Conservation (phyloP, 35 echinoderm and acorn worm species). For the Chiridota heheva region DNA sequence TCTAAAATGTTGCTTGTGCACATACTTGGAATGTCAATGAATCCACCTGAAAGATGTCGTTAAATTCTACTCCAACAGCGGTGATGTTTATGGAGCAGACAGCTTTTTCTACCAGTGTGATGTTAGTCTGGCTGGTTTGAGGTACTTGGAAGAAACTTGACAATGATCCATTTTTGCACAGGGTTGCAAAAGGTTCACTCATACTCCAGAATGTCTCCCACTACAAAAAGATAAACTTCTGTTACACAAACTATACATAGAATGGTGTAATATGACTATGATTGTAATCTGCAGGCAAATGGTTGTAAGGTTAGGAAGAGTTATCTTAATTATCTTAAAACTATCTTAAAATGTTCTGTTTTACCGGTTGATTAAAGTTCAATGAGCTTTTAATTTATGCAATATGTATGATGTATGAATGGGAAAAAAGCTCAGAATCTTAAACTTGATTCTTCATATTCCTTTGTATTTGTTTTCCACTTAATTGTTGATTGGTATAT, state of each 20-base stretch:
- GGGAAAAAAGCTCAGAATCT: too few relatives aligned
- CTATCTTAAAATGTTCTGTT: too few relatives aligned
- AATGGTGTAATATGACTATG: not conserved
- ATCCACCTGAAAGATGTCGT: not conserved
- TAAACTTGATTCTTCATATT: too few relatives aligned
- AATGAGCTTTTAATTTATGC: too few relatives aligned
- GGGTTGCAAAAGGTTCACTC: slow-evolving; percentile 16
- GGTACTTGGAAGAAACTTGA: slow-evolving; percentile 6
- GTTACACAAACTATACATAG: not conserved
- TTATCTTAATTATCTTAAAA: too few relatives aligned
- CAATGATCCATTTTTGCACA: slow-evolving; percentile 4
- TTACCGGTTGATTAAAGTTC: too few relatives aligned
- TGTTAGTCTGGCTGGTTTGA: not conserved
- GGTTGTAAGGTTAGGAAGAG: too few relatives aligned
- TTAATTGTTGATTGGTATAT: too few relatives aligned
- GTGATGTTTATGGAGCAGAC: slow-evolving; percentile 44
- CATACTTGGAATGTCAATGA: not conserved
- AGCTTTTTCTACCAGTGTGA: not conserved
- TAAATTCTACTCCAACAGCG: not conserved
- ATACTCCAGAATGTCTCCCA: slow-evolving; percentile 2
- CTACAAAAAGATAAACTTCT: not conserved
- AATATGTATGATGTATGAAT: too few relatives aligned
- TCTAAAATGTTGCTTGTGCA: too few relatives aligned
- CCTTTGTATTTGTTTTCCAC: too few relatives aligned
- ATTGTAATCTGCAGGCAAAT: too few relatives aligned